Evolutionary conservation across 2,113 vertebrate species (phyloP).

Genomic region (Takifugu bimaculatus): DNA sequence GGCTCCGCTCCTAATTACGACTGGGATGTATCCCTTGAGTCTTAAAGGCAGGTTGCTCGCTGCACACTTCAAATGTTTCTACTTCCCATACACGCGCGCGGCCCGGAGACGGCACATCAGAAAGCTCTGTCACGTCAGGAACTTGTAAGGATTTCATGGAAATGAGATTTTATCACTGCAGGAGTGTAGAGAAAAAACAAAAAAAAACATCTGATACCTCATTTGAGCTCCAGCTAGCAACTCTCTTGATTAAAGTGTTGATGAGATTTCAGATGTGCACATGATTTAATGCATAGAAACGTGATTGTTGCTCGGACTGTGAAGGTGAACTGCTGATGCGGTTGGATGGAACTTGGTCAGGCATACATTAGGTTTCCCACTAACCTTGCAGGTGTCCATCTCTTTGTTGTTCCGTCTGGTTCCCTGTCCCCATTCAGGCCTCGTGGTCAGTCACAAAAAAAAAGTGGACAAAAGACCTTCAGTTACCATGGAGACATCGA

Average conservation of each 20-base stretch:
- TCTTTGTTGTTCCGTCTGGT: constrained; percentile 4
- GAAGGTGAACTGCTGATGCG: background rate
- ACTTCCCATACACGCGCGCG: constrained; percentile 21
- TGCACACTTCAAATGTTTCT: constrained; percentile 43
- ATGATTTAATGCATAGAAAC: background rate
- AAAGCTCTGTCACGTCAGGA: constrained; percentile 35
- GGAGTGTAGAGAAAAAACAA: constrained; percentile 13
- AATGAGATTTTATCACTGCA: constrained; percentile 12
- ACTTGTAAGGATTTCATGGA: constrained; percentile 30
- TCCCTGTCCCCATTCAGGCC: constrained; percentile 7
- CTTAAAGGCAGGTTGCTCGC: constrained; percentile 44
- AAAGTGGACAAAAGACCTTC: constrained; percentile 21
- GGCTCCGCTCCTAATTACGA: constrained; percentile 44
- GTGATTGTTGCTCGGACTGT: background rate
- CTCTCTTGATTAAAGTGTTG: background rate
- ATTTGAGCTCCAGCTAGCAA: background rate
- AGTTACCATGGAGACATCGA: constrained; percentile 4
- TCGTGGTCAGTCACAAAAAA: constrained; percentile 16
- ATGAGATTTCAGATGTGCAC: constrained; percentile 14
- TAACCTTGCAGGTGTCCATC: constrained; percentile 25
- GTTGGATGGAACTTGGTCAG: constrained; percentile 9
- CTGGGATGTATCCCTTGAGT: constrained; percentile 44
- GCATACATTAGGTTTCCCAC: constrained; percentile 32
- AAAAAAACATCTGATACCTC: background rate
- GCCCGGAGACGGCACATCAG: constrained; percentile 43